Evolutionary conservation across 2,888 invertebrate genomes (phyloP).

Genomic region (Himalopsyche kuldschensis): DNA sequence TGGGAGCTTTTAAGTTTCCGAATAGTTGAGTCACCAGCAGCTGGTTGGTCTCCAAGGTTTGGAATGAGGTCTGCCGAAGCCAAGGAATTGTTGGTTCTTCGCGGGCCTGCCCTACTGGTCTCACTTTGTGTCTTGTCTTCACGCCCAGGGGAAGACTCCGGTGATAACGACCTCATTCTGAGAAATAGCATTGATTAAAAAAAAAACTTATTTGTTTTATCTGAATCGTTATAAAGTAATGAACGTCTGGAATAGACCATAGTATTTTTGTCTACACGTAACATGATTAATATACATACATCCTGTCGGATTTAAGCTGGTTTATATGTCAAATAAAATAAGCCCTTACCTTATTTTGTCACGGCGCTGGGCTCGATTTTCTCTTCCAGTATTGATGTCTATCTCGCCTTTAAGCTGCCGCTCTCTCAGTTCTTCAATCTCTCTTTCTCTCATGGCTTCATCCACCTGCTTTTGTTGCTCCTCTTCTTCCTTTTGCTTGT

Average conservation of each 20-base stretch:
- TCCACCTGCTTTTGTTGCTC: constrained; percentile 44
- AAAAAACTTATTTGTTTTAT: too few relatives aligned
- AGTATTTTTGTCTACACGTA: too few relatives aligned
- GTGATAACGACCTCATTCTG: not conserved
- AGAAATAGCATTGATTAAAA: not conserved
- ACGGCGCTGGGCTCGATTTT: constrained; percentile 60
- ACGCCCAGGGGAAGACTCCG: not conserved
- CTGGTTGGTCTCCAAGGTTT: constrained; percentile 46
- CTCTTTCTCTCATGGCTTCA: constrained; percentile 40
- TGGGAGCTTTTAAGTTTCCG: constrained; percentile 69
- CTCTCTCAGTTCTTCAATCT: constrained; percentile 42
- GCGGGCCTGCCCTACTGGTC: constrained; percentile 60
- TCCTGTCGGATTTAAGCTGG: too few relatives aligned
- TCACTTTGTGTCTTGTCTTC: not conserved
- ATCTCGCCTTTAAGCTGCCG: constrained; percentile 16
- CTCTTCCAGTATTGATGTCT: constrained; percentile 49
- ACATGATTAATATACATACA: too few relatives aligned
- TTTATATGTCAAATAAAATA: not conserved
- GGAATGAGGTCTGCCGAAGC: constrained; percentile 80
- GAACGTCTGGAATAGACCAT: too few relatives aligned
- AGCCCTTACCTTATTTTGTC: constrained; percentile 51
- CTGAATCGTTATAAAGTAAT: too few relatives aligned
- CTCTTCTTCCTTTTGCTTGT: constrained; percentile 58
- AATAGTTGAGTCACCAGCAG: constrained; percentile 51
- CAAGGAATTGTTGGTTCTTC: constrained; percentile 79